phyloP scores from a whole-genome alignment of 2,113 vertebrate species.

The Saguinus imperator region DNA sequence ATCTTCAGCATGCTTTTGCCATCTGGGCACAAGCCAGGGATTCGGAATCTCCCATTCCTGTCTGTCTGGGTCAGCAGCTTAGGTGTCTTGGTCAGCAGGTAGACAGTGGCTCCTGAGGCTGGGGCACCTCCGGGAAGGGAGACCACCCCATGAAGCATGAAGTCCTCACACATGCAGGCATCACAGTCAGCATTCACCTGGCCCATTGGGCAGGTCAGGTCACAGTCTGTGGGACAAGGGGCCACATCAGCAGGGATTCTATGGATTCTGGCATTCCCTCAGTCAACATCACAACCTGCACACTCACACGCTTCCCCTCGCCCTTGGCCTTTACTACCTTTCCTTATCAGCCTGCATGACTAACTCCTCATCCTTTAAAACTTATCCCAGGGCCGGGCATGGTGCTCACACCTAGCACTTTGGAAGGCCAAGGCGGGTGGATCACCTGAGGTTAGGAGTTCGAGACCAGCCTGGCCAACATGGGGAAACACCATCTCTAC shows the following conservation, averaged over 20 bases:
- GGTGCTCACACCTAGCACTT: no score
- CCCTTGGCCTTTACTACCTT: not conserved
- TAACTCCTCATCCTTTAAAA: not conserved
- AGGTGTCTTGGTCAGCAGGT: conserved; percentile 81
- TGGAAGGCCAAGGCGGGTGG: no score
- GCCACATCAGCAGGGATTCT: not conserved
- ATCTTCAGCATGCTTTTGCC: conserved; percentile 90
- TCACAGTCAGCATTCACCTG: conserved; percentile 91
- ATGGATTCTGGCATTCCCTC: not conserved
- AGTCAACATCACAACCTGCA: not conserved
- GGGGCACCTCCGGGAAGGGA: conserved; percentile 89
- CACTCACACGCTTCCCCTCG: not conserved
- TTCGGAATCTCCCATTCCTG: conserved; percentile 90
- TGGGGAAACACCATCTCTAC: no score
- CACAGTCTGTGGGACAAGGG: conserved; percentile 85
- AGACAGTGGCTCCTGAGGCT: conserved; percentile 87
- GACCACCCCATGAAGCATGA: conserved; percentile 89
- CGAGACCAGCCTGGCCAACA: no score
- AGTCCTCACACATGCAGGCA: conserved; percentile 92
- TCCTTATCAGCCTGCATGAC: not conserved
- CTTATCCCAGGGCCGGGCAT: not conserved
- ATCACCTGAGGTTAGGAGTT: no score
- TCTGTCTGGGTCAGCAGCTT: conserved; percentile 90
- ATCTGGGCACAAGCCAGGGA: conserved; percentile 93
- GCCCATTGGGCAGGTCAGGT: conserved; percentile 90